Conservation (phyloP, 2,888 invertebrate species). For the Hemithea aestivaria region DNA sequence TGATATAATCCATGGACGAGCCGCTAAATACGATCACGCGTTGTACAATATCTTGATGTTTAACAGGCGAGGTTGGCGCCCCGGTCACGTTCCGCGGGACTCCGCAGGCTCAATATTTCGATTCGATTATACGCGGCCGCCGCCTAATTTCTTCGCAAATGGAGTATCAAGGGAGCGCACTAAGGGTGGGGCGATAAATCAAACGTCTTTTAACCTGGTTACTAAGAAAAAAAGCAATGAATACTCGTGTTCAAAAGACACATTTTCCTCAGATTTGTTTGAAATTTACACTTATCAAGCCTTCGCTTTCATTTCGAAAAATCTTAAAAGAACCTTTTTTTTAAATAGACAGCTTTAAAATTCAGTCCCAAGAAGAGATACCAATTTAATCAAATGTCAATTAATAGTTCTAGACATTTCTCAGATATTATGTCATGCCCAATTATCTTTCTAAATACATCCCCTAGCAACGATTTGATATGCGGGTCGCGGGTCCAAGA, state of each 20-base stretch:
- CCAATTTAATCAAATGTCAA: too few relatives aligned
- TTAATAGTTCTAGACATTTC: too few relatives aligned
- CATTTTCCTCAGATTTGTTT: too few relatives aligned
- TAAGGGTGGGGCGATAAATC: background rate
- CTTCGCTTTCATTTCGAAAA: too few relatives aligned
- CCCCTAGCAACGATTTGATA: conserved; percentile 12
- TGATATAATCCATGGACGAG: background rate
- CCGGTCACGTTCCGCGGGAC: conserved; percentile 23
- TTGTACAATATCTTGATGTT: conserved; percentile 20
- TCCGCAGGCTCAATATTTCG: conserved; percentile 20
- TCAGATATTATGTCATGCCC: too few relatives aligned
- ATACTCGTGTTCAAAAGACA: too few relatives aligned
- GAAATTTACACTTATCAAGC: too few relatives aligned
- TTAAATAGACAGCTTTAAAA: too few relatives aligned
- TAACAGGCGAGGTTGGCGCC: conserved; percentile 8
- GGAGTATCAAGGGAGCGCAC: conserved; percentile 11
- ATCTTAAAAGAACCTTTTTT: too few relatives aligned
- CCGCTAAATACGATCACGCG: conserved; percentile 20
- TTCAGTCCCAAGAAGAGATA: too few relatives aligned
- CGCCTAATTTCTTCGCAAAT: conserved; percentile 35
- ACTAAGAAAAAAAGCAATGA: background rate
- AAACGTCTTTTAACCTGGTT: background rate
- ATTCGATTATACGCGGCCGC: conserved; percentile 25
- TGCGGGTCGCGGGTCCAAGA: conserved; percentile 13
- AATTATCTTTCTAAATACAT: background rate